Evolutionary conservation across 2,797 vertebrate species (phyloP).

Genomic region (Myiotriccus ornatus): DNA sequence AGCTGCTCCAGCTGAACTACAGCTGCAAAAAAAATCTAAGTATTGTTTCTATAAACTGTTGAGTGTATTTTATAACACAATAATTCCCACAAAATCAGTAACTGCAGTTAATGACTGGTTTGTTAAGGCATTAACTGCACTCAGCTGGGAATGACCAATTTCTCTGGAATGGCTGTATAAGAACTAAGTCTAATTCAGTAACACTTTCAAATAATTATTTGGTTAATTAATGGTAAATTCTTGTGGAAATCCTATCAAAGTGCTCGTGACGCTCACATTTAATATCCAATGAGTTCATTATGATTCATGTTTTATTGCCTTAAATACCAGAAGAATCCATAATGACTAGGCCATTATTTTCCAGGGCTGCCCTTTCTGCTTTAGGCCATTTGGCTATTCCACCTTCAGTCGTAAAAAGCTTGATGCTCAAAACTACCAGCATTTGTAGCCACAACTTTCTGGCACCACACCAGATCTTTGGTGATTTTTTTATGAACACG

Average conservation of each 20-base stretch:
- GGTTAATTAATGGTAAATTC: slow-evolving; percentile 76
- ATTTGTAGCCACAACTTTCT: slow-evolving; percentile 48
- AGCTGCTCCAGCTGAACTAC: slow-evolving; percentile 75
- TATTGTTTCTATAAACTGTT: slow-evolving; percentile 76
- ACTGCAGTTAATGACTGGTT: slow-evolving; percentile 77
- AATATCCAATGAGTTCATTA: slow-evolving; percentile 75
- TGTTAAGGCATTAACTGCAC: slow-evolving; percentile 77
- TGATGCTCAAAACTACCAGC: slow-evolving; percentile 55
- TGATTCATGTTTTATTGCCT: slow-evolving; percentile 76
- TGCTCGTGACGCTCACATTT: slow-evolving; percentile 64
- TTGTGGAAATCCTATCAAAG: slow-evolving; percentile 76
- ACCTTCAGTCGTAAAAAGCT: slow-evolving; percentile 60
- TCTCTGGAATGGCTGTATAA: slow-evolving; percentile 67
- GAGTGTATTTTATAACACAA: slow-evolving; percentile 76
- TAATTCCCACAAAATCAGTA: slow-evolving; percentile 80
- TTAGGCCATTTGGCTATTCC: slow-evolving; percentile 68
- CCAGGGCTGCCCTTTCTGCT: slow-evolving; percentile 59
- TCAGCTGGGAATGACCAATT: slow-evolving; percentile 78
- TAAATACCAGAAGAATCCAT: slow-evolving; percentile 72
- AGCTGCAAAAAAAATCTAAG: slow-evolving; percentile 69
- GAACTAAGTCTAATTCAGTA: slow-evolving; percentile 75
- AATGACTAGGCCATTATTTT: slow-evolving; percentile 70
- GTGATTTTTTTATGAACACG: background rate
- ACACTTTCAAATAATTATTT: slow-evolving; percentile 75
- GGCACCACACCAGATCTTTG: slow-evolving; percentile 36